These are phyloP conservation scores for Tetranychus truncatus DNA, from an alignment of 2,888 invertebrate genomes.

Conservation along the genomic window DNA sequence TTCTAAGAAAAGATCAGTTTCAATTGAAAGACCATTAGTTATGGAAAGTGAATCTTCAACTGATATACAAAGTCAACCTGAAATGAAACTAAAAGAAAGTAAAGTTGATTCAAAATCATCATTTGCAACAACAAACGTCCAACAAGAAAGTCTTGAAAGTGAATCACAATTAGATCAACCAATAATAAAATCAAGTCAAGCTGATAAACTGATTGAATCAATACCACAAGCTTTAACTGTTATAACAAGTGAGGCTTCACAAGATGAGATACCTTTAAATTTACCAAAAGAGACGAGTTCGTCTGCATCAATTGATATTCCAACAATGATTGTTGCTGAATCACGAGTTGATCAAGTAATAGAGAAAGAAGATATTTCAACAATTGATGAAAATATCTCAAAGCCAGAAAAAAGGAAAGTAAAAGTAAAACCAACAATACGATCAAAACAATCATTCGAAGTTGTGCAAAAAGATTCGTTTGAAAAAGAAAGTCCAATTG, in stretches of 20 bases:
- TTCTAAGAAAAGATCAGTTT: neutral
- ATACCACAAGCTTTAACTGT: neutral
- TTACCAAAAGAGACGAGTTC: neutral
- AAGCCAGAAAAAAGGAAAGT: neutral
- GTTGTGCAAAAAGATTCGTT: neutral
- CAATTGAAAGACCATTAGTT: neutral
- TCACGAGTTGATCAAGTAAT: neutral
- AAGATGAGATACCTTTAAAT: neutral
- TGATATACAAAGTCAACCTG: neutral
- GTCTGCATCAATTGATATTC: neutral
- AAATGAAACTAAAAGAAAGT: neutral
- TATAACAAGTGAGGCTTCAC: neutral
- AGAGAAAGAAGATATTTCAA: neutral
- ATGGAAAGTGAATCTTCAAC: neutral
- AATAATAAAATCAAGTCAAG: neutral
- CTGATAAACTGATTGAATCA: neutral
- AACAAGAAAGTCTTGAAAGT: neutral
- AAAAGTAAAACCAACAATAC: neutral
- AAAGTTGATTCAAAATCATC: neutral
- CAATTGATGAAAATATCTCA: neutral
- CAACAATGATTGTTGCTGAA: neutral
- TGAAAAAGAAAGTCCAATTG: neutral
- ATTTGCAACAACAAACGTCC: neutral
- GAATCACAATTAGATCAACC: neutral
- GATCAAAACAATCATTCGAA: neutral